Evolutionary conservation across 2,888 invertebrate genomes (phyloP), one percentile per base, ranked within the genome.

Genomic region (Acleris cristana): DNA sequence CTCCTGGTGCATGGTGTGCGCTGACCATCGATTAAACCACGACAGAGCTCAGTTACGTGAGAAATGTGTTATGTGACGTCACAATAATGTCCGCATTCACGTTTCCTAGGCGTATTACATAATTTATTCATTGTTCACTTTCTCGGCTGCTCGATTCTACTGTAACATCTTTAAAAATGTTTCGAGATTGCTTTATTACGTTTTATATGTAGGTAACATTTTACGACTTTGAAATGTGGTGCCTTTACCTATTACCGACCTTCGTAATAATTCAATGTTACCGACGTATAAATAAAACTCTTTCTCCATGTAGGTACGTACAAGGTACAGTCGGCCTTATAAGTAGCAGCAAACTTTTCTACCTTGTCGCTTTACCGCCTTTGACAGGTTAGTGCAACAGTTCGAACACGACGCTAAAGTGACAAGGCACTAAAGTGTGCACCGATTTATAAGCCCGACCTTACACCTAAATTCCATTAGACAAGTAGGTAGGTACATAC

Each of bases 111-210:
- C 65, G 60, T 44, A 65, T 65, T 65, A 65, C 65, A 65, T 65
- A 60, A 65, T 61, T 61, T 56, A 65, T 65, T 65, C 65, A 65
- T 61, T 65, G 65, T 65, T 65, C 65, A 30, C 65, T 65, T 65
- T 65, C 65, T 65, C 60, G 65, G 40, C 49, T 40, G 44, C 60
- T 44, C 55, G 55, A 56, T 44, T 44, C 55, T 8, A 58, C 52
- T 54, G 60, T 44, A 65, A 65, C 49, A 65, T 65, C 34, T 56
- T 44, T n/a, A 60, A 60, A 60, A 51, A 51, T 30, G 44, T 49
- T 51, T 21, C 23, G 56, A 56, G 55, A 56, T 56, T 60, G 51
- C 21, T 55, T 54, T 55, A 45, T 49, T 14, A 48, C 7, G 16
- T 48, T 18, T 16, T 48, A 48, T 44, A 56, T 44, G 56, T 44